These are phyloP conservation scores for Drosophila virilis DNA, from an alignment of 1,140 invertebrate species.

Conservation along the genomic window DNA sequence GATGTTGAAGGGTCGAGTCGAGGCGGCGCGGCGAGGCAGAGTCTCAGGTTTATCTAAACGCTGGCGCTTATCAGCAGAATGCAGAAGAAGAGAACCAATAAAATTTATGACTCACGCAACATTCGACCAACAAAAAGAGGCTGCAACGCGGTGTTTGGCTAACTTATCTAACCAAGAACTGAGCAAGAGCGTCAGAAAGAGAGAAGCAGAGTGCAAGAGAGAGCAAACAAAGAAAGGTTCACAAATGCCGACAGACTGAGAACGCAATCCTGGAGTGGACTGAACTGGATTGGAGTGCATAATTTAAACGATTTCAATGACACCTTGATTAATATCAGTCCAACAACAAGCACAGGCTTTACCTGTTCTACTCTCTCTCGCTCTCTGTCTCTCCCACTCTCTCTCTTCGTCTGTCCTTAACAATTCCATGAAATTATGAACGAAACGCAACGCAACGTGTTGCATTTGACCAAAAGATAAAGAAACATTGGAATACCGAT, in stretches of 20 bases:
- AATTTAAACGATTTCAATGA: slow-evolving; percentile 84
- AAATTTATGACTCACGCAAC: slow-evolving; percentile 73
- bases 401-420: slow-evolving; percentile 7
- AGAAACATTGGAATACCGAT: slow-evolving; percentile 35
- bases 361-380: slow-evolving; percentile 34
- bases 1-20: slow-evolving; percentile 20
- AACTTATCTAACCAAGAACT: slow-evolving; percentile 45
- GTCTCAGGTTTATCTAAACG: slow-evolving; percentile 67
- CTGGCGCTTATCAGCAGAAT: slow-evolving; percentile 72
- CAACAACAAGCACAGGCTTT: slow-evolving; percentile 59
- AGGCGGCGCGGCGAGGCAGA: slow-evolving; percentile 10
- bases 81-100: slow-evolving; percentile 34
- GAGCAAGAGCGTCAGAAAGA: not conserved
- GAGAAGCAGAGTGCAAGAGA: slow-evolving; percentile 2
- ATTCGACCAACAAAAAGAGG: slow-evolving; percentile 38
- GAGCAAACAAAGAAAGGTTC: slow-evolving; percentile 53
- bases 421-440: slow-evolving; percentile 81
- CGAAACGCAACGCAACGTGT: slow-evolving; percentile 67
- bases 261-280: slow-evolving; percentile 57
- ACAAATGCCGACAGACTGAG: slow-evolving; percentile 64
- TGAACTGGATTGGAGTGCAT: slow-evolving; percentile 59
- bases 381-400: not conserved
- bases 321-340: slow-evolving; percentile 82
- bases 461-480: slow-evolving; percentile 78
- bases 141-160: slow-evolving; percentile 51